Evolutionary conservation across 2,113 vertebrate species (phyloP).

Genomic region (Macrotus californicus): DNA sequence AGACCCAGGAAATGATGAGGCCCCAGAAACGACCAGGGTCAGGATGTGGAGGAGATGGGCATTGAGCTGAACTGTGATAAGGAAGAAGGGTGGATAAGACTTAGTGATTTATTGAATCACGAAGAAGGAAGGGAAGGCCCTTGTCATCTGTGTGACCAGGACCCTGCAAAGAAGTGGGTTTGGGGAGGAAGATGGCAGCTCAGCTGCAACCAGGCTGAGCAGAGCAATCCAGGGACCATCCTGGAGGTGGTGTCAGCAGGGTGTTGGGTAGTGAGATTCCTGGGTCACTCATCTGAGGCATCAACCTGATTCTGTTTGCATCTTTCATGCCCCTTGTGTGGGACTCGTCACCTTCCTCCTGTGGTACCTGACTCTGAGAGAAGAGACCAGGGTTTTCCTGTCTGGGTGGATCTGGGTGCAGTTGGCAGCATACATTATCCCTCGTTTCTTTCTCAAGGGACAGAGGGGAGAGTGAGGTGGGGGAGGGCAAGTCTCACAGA

Average conservation of each 20-base stretch:
- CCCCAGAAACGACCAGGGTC: fast-evolving
- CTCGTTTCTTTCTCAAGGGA: neutral
- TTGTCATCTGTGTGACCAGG: neutral
- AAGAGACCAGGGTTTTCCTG: neutral
- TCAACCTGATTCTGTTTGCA: fast-evolving
- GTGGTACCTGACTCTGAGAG: neutral
- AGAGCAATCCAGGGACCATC: neutral
- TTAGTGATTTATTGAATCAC: neutral
- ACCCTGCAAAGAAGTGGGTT: neutral
- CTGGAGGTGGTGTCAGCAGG: neutral
- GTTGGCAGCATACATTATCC: neutral
- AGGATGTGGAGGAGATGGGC: fast-evolving
- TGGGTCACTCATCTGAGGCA: neutral
- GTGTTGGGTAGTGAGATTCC: neutral
- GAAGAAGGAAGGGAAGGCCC: neutral
- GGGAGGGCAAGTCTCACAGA: neutral
- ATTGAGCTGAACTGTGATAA: fast-evolving
- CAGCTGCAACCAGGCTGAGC: too few species aligned
- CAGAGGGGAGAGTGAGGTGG: neutral
- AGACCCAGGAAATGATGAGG: neutral
- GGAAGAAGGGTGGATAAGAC: neutral
- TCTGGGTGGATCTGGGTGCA: neutral
- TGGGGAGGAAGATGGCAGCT: neutral
- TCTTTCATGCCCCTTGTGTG: fast-evolving
- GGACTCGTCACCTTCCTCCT: fast-evolving